Evolutionary conservation across 2,113 vertebrate genomes (phyloP).

Genomic region (Labrus mixtus): DNA sequence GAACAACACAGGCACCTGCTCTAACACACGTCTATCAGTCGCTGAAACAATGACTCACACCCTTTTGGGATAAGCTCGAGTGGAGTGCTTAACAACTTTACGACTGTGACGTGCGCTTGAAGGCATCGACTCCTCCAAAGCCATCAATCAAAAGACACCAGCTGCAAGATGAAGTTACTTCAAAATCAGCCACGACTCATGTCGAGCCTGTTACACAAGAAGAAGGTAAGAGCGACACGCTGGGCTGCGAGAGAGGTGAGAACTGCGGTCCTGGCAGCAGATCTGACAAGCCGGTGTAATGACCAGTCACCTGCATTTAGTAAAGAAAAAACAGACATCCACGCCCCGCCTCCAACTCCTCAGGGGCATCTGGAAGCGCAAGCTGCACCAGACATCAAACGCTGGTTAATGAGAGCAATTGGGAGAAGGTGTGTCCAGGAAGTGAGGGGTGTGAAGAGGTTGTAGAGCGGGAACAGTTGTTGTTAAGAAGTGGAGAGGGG

Average conservation of each 20-base stretch:
- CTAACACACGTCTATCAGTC: slow-evolving; percentile 66
- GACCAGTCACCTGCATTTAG: slow-evolving; percentile 80
- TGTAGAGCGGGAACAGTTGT: slow-evolving; percentile 74
- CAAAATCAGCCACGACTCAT: slow-evolving; percentile 51
- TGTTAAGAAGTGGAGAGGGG: slow-evolving; percentile 55
- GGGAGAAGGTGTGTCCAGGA: slow-evolving; percentile 85
- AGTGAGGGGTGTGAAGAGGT: slow-evolving; percentile 80
- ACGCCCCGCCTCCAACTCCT: slow-evolving; percentile 78
- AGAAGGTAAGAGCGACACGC: slow-evolving; percentile 53
- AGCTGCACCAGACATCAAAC: slow-evolving; percentile 82
- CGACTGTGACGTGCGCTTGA: slow-evolving; percentile 70
- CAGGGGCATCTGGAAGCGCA: slow-evolving; percentile 80
- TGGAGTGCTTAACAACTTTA: slow-evolving; percentile 75
- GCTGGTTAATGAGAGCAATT: slow-evolving; percentile 83
- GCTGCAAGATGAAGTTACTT: slow-evolving; percentile 65
- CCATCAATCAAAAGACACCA: slow-evolving; percentile 71
- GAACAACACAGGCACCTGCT: slow-evolving; percentile 67
- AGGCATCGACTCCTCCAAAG: slow-evolving; percentile 68
- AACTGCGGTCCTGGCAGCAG: slow-evolving; percentile 73
- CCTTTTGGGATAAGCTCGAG: slow-evolving; percentile 63
- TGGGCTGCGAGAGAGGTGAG: slow-evolving; percentile 69
- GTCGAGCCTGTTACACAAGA: slow-evolving; percentile 57
- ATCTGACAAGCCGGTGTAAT: slow-evolving; percentile 80
- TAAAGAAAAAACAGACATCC: slow-evolving; percentile 67
- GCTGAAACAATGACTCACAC: slow-evolving; percentile 71